Conservation (phyloP, 2,113 vertebrate genomes). For the Morone chrysops region DNA sequence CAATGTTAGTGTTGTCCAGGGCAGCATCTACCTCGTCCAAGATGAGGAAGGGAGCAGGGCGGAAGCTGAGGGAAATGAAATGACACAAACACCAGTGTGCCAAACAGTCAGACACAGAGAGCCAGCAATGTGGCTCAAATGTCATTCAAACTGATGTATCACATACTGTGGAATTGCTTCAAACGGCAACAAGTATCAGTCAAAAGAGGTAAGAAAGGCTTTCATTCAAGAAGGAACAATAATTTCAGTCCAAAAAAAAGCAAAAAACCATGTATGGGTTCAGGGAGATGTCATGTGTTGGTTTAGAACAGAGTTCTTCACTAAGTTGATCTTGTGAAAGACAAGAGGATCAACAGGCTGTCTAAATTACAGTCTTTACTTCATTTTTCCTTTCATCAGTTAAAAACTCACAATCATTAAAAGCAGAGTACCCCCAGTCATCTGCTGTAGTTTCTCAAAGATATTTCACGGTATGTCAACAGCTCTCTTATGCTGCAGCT, state of each 20-base stretch:
- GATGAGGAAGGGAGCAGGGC: conserved; percentile 94
- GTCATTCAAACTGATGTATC: not conserved
- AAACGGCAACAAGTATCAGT: not conserved
- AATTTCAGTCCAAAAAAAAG: not conserved
- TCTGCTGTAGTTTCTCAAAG: not conserved
- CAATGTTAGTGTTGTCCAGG: conserved; percentile 94
- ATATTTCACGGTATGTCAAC: not conserved
- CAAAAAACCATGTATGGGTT: too few species aligned
- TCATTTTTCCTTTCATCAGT: conserved; percentile 7
- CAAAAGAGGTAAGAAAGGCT: not conserved
- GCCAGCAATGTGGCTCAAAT: not conserved
- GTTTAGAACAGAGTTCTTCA: not conserved
- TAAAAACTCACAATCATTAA: conserved; percentile 1
- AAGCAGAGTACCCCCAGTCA: not conserved
- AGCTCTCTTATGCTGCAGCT: conserved; percentile 3
- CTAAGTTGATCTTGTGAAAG: not conserved
- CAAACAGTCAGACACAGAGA: not conserved
- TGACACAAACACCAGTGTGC: not conserved
- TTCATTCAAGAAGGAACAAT: not conserved
- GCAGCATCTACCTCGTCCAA: conserved; percentile 97
- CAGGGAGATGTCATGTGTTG: not conserved
- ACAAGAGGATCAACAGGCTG: not conserved
- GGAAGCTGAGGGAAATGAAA: conserved; percentile 84
- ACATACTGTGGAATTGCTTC: not conserved
- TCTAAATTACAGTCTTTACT: not conserved